phyloP scores from a whole-genome alignment of 2,888 invertebrate species.

The Mesorhabditis belari region DNA sequence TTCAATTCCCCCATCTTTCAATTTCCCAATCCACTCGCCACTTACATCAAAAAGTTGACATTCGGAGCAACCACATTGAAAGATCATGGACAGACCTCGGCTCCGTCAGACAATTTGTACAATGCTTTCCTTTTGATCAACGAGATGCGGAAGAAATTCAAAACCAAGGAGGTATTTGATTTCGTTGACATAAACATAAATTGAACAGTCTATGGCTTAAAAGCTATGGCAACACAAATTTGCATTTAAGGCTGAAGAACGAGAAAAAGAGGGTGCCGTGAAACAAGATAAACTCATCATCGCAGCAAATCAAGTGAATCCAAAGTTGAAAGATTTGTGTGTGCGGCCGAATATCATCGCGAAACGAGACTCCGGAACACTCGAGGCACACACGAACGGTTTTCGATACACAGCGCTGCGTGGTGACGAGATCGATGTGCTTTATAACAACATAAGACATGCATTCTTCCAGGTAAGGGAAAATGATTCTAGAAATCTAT shows the following conservation, averaged over 20 bases:
- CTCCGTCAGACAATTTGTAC: conserved; percentile 88
- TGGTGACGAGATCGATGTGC: conserved; percentile 96
- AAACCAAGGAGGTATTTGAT: too few relatives aligned
- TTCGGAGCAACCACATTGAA: too few relatives aligned
- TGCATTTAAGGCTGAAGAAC: conserved; percentile 97
- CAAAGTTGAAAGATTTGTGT: too few relatives aligned
- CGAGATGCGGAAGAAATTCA: conserved; percentile 96
- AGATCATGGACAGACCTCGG: conserved; percentile 86
- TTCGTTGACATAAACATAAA: too few relatives aligned
- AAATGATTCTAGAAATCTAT: too few relatives aligned
- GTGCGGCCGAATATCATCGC: conserved; percentile 98
- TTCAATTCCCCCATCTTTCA: too few relatives aligned
- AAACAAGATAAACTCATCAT: conserved; percentile 92
- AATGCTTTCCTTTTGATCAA: conserved; percentile 95
- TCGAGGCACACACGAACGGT: conserved; percentile 78
- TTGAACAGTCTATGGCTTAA: too few relatives aligned
- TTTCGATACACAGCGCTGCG: conserved; percentile 93
- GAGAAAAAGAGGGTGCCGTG: conserved; percentile 92
- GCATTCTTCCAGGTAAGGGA: conserved; percentile 92
- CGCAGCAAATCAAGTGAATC: conserved; percentile 78
- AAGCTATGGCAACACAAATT: too few relatives aligned
- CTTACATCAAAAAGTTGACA: too few relatives aligned
- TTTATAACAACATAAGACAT: conserved; percentile 98
- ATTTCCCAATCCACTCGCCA: too few relatives aligned
- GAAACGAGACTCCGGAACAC: conserved; percentile 60